Evolutionary conservation across 2,888 invertebrate species (phyloP), one percentile per base, ranked within the genome.

Genomic region (Mamestra brassicae): DNA sequence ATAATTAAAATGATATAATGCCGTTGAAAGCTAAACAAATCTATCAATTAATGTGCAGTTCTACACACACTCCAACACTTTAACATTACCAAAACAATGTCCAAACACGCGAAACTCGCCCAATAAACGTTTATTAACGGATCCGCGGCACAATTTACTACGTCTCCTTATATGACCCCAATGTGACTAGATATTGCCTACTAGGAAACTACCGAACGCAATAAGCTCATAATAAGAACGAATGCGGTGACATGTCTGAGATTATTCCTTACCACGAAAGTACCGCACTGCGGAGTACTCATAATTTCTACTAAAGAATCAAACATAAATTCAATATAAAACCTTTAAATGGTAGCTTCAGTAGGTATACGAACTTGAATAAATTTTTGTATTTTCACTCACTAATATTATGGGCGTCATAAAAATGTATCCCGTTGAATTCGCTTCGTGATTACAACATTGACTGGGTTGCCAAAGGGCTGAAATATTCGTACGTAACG

Each of bases 271-370:
- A 68, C 89, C 85, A 86, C 86, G 86, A 88, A 91, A 87, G 83
- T 90, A 91, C 94, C 94, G 94, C 94, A 94, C 79, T 94, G 94
- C 94, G 93, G 93, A 86, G 85, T 84, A 87, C 85, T 88, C 89
- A 91, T 92, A 92, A 92, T 93, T 93, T 89, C 87, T 88, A 86
- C 90, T 88, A 85, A 92, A 93, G 91, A 91, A 92, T 91, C 91
- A 90, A 89, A 89, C 89, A 92, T 94, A 92, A 92, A 92, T 92
- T 89, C 88, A 88, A 90, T 90, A 91, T 92, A 92, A 91, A 86
- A 91, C 89, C 89, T 90, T 90, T 89, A 90, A 91, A 90, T 89
- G 88, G 86, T 82, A 85, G 58, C 88, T 85, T 81, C 81, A 75
- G 74, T 84, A 81, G 88, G 85, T 89, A 90, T 92, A 84, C 86